These are phyloP conservation scores for Ischnus inquisitorius DNA, from an alignment of 2,888 invertebrate species.

Conservation along the genomic window DNA sequence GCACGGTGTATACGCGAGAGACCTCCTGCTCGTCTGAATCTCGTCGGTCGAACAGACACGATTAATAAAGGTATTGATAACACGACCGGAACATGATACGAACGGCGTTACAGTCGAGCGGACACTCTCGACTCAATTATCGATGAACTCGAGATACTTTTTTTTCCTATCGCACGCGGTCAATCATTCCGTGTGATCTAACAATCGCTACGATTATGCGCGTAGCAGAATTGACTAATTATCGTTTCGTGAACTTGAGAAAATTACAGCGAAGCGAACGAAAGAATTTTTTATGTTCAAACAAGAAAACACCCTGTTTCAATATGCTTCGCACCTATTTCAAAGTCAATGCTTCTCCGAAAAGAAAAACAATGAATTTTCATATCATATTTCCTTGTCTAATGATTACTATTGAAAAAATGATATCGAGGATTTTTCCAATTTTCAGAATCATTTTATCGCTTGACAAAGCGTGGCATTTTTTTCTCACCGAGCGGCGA, in stretches of 20 bases:
- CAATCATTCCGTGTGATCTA: neutral
- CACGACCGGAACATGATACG: conserved; percentile 71
- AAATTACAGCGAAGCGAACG: neutral
- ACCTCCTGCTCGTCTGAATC: conserved; percentile 25
- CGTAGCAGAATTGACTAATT: neutral
- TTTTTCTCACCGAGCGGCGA: neutral
- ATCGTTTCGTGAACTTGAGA: neutral
- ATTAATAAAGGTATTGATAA: conserved; percentile 74
- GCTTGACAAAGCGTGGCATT: neutral
- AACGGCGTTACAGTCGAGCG: conserved; percentile 59
- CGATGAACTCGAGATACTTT: neutral
- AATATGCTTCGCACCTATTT: too few relatives aligned
- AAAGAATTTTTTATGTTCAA: neutral
- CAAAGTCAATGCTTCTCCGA: too few relatives aligned
- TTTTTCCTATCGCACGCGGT: neutral
- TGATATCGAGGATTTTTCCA: too few relatives aligned
- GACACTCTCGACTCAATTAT: conserved; percentile 54
- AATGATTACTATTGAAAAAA: neutral
- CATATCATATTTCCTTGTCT: neutral
- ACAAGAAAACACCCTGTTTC: too few relatives aligned
- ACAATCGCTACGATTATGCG: neutral
- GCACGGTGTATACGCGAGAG: conserved; percentile 13
- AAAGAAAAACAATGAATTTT: neutral
- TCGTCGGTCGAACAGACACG: conserved; percentile 62
- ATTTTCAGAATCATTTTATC: neutral